Base-by-base conservation (phyloP, 2,113 vertebrate species). In the Bucco capensis region DNA sequence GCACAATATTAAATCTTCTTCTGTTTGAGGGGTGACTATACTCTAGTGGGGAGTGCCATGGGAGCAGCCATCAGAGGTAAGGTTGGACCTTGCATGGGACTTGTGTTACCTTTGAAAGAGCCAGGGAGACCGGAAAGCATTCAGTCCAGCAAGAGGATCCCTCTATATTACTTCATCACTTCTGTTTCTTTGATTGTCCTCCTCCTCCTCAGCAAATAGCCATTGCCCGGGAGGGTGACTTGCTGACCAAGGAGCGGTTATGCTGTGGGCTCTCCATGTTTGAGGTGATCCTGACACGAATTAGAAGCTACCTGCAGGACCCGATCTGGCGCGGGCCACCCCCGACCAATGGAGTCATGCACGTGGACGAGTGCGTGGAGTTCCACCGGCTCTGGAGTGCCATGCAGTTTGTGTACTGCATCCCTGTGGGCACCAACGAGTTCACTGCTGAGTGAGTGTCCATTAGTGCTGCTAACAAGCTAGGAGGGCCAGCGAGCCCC, bases 261-360 rank as follows among this genome's bases (percentile, higher is more conserved):
- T 99, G 99, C 98, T 99, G 99, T 2, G 99, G 99, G 80, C 98
- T 99, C 37, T 99, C 99, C 95, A 99, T 99, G 99, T 99, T 99
- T 4, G 99, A 99, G 96, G 99, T 99, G 94, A 99, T 99, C 95
- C 97, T 99, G 93, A 99, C 99, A 0, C 98, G 99, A 73, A 99
- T 99, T 80, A 98, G 99, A 88, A 99, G 98, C 95, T 99, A 99
- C 97, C 98, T 99, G 91, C 99, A 99, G 96, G 99, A 99, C 92
- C 98, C 97, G 4, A 99, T 99, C 97, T 99, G 99, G 99, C 98
- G 99, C 0, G 99, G 99, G 19, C 99, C 99, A 0, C 99, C 99
- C 1, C 99, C 99, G 19, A 99, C 99, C 71, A 99, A 99, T 1
- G 99, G 99, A 0, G 99, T 99, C 89, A 99, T 99, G 99, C 99